These are phyloP conservation scores for Myripristis jacobus DNA, from an alignment of 2,797 vertebrate species.

Conservation along the genomic window DNA sequence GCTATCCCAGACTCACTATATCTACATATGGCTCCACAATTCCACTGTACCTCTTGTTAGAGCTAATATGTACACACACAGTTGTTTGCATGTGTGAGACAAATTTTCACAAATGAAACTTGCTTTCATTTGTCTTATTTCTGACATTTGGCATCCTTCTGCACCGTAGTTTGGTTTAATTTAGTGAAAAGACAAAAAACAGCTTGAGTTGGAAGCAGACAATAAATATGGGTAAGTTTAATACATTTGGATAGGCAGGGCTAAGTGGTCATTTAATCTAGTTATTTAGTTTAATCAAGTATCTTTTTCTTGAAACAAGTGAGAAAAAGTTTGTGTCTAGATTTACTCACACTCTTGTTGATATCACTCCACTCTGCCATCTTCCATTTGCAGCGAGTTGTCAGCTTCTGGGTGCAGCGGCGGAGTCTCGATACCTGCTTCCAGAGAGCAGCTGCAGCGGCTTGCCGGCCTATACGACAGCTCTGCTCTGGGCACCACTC, in stretches of 20 bases:
- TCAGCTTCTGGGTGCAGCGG: conserved; percentile 76
- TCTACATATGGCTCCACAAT: background rate
- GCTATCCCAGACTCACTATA: too few relatives aligned
- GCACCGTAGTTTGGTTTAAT: too few relatives aligned
- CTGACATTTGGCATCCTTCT: too few relatives aligned
- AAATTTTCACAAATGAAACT: too few relatives aligned
- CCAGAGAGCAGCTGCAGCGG: conserved; percentile 73
- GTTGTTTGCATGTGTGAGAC: too few relatives aligned
- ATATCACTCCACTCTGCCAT: conserved; percentile 88
- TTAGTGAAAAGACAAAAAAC: too few relatives aligned
- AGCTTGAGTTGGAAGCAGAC: too few relatives aligned
- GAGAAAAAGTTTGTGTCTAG: conserved; percentile 26
- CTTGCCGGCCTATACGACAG: conserved; percentile 73
- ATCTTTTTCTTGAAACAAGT: background rate
- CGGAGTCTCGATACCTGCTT: conserved; percentile 80
- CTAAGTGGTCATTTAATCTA: too few relatives aligned
- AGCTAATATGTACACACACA: background rate
- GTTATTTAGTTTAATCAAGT: too few relatives aligned
- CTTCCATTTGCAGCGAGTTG: conserved; percentile 78
- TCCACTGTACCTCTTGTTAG: background rate
- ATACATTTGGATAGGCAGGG: too few relatives aligned
- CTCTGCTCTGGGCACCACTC: conserved; percentile 80
- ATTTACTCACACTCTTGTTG: conserved; percentile 83
- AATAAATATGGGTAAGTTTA: too few relatives aligned
- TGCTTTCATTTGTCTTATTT: too few relatives aligned